Evolutionary conservation across 2,113 vertebrate genomes (phyloP), one percentile per base, ranked within the genome.

Genomic region (Aplodontia rufa): DNA sequence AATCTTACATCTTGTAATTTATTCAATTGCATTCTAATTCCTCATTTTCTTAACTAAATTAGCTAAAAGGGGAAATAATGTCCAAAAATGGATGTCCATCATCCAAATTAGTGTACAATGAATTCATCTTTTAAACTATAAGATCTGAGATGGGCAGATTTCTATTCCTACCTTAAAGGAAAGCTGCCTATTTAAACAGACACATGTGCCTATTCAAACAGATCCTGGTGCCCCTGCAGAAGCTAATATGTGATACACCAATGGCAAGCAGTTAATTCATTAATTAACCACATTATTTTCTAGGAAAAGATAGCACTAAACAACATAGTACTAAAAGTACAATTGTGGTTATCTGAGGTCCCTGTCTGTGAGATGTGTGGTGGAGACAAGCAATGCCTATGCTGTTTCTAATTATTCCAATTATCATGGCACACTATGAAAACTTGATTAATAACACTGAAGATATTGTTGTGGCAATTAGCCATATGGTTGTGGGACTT

Each of bases 391-490:
- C 98, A 98, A 98, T 97, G 99, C 98, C 99, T 99, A 98, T 97
- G 99, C 98, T 98, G 98, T 98, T 99, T 99, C 99, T 99, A 99
- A 99, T 99, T 99, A 99, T 99, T 99, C 99, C 99, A 99, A 99
- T 99, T 99, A 99, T 99, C 99, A 99, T 99, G 99, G 99, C 99
- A 98, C 99, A 98, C 99, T 99, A 99, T 99, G 99, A 99, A 99
- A 99, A 99, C 99, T 99, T 99, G 99, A 99, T 99, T 99, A 99
- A 99, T 99, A 99, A 99, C 99, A 99, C 99, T 99, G 99, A 99
- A 99, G 99, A 99, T 99, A 99, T 99, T 99, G 99, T 99, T 99
- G 99, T 99, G 99, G 99, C 99, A 99, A 99, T 99, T 99, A 99
- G 99, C 99, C 99, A 99, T 99, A 99, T 99, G 99, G 99, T 99